Conservation (phyloP, 2,797 vertebrate genomes). For the Sciurus vulgaris region DNA sequence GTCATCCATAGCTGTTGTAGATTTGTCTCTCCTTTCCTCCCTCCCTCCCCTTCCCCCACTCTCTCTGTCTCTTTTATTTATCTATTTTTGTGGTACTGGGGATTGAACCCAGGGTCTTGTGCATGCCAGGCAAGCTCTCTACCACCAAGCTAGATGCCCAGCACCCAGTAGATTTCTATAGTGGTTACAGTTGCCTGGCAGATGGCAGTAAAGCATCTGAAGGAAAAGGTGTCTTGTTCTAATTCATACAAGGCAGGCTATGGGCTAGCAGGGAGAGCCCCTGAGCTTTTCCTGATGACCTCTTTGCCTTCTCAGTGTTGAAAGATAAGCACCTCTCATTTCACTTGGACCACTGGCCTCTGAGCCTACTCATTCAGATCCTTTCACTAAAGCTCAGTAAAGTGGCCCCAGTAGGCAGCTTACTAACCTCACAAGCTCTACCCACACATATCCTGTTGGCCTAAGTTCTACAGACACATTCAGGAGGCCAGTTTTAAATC, state of each 20-base stretch:
- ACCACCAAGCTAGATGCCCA: too few species aligned
- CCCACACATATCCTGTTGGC: background rate
- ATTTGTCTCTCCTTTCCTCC: background rate
- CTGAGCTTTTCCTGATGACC: background rate
- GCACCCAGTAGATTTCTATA: background rate
- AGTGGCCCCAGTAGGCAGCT: background rate
- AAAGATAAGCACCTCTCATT: background rate
- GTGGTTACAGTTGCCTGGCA: background rate
- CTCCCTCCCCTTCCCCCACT: too few species aligned
- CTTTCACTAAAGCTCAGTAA: background rate
- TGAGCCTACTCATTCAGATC: background rate
- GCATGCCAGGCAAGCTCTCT: too few species aligned
- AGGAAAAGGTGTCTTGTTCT: background rate
- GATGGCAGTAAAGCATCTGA: background rate
- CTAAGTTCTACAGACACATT: background rate
- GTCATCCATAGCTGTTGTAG: accelerated
- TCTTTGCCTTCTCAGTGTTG: background rate
- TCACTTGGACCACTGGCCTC: background rate
- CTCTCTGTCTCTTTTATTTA: too few species aligned
- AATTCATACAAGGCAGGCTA: background rate
- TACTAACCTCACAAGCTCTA: background rate
- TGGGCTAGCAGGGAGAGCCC: background rate
- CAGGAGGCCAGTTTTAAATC: background rate
- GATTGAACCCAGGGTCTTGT: too few species aligned
- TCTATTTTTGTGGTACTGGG: too few species aligned